Evolutionary conservation across 2,797 vertebrate species (phyloP).

Genomic region (Lepidocolaptes lacrymiger): DNA sequence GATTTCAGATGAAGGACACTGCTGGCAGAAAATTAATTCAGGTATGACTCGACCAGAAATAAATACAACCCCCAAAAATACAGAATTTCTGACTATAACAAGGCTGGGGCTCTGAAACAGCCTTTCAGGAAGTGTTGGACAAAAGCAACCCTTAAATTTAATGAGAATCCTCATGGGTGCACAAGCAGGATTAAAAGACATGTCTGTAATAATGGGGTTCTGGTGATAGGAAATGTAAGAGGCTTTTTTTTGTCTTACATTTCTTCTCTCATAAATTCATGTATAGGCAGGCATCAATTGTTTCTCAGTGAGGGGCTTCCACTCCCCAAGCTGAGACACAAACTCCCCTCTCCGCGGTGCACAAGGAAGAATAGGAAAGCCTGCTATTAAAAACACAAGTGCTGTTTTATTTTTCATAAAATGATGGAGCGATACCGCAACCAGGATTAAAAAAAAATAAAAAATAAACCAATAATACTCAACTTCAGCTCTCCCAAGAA

Average conservation of each 20-base stretch:
- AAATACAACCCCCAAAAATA: not conserved
- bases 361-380: not conserved
- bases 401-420: conserved; percentile 24
- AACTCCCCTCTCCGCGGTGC: accelerated
- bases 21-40: not conserved
- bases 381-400: not conserved
- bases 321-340: not conserved
- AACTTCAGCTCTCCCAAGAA: conserved; percentile 65
- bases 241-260: not conserved
- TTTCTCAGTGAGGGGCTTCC: not conserved
- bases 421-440: not conserved
- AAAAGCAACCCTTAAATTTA: not conserved
- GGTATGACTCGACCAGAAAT: not conserved
- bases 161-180: not conserved
- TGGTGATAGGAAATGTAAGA: not conserved
- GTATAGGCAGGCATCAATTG: not conserved
- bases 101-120: not conserved
- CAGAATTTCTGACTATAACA: not conserved
- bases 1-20: not conserved
- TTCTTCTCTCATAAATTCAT: not conserved
- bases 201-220: accelerated
- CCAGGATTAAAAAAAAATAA: not conserved
- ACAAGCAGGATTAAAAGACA: not conserved
- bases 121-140: not conserved
- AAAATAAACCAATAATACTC: not conserved